Base-by-base conservation (phyloP, 2,113 vertebrate genomes). In the Apodemus sylvaticus region DNA sequence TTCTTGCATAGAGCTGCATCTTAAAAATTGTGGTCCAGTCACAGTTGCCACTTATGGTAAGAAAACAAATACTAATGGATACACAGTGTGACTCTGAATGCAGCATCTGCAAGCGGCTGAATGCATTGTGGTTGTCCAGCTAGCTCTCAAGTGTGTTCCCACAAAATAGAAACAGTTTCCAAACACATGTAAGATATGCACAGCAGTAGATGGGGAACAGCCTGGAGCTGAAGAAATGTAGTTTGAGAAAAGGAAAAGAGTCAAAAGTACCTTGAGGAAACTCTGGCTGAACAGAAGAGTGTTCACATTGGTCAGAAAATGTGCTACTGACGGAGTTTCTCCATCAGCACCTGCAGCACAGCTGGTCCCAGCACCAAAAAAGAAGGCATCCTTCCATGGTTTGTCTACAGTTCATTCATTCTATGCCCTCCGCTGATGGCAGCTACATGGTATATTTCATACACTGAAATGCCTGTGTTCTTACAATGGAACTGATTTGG, bases 191-290 rank as follows among this genome's bases (percentile, higher is more conserved):
- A 93, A 0, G 98, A 99, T 78, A 98, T 98, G 13, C 98, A 98
- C 53, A 99, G 98, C 97, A 97, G 97, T 0, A 99, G 99, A 39
- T 16, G 9, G 60, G 39, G 39, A 68, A 68, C 99, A 99, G 96
- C 98, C 98, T 31, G 99, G 99, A 99, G 99, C 99, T 0, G 99
- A 99, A 93, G 99, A 99, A 96, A 99, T 99, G 92, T 99, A 99
- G 31, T 98, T 99, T 7, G 99, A 99, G 93, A 99, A 99, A 88
- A 99, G 99, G 97, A 98, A 96, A 76, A 99, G 99, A 95, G 98
- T 99, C 0, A 99, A 99, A 93, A 99, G 98, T 94, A 98, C 99
- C 78, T 98, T 99, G 98, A 99, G 98, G 96, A 99, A 48, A 45
- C 13, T 71, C 51, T 34, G 19, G 20, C 45, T 45, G 99, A 99